These are phyloP conservation scores for Siniperca chuatsi DNA, from an alignment of 2,113 vertebrate genomes.

Conservation along the genomic window DNA sequence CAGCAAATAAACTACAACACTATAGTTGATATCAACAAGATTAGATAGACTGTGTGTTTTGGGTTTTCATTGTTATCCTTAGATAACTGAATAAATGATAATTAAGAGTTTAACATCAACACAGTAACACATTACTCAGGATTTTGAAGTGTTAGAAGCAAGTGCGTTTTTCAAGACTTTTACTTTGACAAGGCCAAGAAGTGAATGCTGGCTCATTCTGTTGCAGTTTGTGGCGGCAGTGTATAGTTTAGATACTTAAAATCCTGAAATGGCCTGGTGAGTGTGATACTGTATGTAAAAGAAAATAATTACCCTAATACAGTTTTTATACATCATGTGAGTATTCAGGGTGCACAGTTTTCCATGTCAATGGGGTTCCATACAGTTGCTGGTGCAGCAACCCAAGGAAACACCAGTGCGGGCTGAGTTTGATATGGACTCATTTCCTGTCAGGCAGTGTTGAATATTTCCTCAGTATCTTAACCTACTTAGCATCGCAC, in stretches of 20 bases:
- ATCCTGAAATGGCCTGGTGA: background rate
- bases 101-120: background rate
- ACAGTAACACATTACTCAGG: background rate
- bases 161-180: background rate
- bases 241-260: background rate
- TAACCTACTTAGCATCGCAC: conserved; percentile 18
- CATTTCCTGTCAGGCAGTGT: background rate
- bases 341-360: background rate
- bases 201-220: background rate
- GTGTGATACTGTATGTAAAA: background rate
- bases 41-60: background rate
- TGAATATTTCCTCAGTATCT: conserved; percentile 25
- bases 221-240: background rate
- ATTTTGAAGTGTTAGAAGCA: background rate
- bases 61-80: background rate
- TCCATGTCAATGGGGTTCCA: background rate
- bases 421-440: background rate
- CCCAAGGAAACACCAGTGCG: background rate
- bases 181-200: background rate
- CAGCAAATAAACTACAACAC: background rate
- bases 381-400: background rate
- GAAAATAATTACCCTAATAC: background rate
- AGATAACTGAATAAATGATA: background rate
- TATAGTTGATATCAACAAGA: background rate
- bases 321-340: background rate